Conservation (phyloP, 2,113 vertebrate genomes). For the Oncorhynchus mykiss region DNA sequence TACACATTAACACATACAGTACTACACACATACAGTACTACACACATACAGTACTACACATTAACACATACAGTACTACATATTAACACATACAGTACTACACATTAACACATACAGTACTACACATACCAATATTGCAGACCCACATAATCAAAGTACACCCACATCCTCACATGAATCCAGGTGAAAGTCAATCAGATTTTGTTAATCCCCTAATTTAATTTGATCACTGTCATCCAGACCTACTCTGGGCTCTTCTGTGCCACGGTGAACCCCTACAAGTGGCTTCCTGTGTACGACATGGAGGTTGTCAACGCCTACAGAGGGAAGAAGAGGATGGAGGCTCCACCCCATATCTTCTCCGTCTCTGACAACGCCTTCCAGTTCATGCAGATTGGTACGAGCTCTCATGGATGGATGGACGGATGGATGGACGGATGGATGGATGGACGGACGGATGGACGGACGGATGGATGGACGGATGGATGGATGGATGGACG, state of each 20-base stretch:
- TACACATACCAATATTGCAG: not conserved
- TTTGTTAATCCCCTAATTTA: not conserved
- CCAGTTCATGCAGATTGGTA: not conserved
- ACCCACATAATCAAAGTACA: not conserved
- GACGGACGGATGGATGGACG: not conserved
- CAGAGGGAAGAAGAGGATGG: too few species aligned
- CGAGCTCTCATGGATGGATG: not conserved
- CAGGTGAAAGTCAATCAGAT: not conserved
- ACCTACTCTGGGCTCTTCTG: conserved; percentile 8
- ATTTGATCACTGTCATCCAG: not conserved
- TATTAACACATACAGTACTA: too few species aligned
- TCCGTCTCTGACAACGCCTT: conserved; percentile 10
- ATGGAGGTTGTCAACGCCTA: too few species aligned
- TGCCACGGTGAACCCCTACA: too few species aligned
- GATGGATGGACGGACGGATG: too few species aligned
- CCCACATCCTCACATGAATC: not conserved
- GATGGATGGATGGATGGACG: not conserved
- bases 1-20: not conserved
- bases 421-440: not conserved
- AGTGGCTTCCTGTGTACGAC: too few species aligned
- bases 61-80: too few species aligned
- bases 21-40: not conserved
- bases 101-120: too few species aligned
- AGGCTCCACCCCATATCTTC: not conserved
- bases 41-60: not conserved